Percentiles rank a stretch among this genome's conserved stretches.
Evolutionary conservation across 1,140 invertebrate species (phyloP).

Genomic region (Myzus persicae): DNA sequence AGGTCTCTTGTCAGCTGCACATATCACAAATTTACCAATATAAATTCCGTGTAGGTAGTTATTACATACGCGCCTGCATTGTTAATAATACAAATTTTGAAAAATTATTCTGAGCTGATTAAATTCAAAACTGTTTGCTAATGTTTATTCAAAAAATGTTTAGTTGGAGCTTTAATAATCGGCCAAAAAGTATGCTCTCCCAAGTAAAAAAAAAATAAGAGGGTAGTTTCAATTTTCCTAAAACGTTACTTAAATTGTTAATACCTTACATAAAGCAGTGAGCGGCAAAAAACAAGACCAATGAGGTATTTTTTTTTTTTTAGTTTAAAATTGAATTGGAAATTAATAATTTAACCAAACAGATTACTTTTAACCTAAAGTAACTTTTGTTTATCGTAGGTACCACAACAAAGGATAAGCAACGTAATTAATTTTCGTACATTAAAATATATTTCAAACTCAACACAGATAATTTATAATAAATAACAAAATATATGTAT

Average conservation of each 20-base stretch:
- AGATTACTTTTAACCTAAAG: not conserved
- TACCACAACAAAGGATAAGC: not conserved
- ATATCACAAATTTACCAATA: not conserved
- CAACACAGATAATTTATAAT: not conserved
- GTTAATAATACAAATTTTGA: not conserved
- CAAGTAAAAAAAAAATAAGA: not conserved
- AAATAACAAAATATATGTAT: not conserved
- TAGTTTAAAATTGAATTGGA: not conserved
- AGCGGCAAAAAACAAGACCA: not conserved
- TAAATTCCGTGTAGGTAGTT: not conserved
- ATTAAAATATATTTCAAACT: not conserved
- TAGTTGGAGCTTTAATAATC: not conserved
- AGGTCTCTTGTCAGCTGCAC: not conserved
- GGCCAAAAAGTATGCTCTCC: not conserved
- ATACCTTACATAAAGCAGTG: not conserved
- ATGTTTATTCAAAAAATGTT: not conserved
- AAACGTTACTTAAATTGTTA: constrained; percentile 8
- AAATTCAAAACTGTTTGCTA: not conserved
- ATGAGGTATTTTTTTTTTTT: constrained; percentile 17
- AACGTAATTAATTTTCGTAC: not conserved
- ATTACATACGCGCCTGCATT: not conserved
- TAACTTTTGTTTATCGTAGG: not conserved
- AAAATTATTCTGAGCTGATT: not conserved
- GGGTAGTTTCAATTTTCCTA: not conserved
- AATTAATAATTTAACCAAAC: constrained; percentile 18